Percentiles rank a stretch among this genome's conserved stretches.
phyloP scores from a whole-genome alignment of 2,113 vertebrate genomes.

The Zootoca vivipara region DNA sequence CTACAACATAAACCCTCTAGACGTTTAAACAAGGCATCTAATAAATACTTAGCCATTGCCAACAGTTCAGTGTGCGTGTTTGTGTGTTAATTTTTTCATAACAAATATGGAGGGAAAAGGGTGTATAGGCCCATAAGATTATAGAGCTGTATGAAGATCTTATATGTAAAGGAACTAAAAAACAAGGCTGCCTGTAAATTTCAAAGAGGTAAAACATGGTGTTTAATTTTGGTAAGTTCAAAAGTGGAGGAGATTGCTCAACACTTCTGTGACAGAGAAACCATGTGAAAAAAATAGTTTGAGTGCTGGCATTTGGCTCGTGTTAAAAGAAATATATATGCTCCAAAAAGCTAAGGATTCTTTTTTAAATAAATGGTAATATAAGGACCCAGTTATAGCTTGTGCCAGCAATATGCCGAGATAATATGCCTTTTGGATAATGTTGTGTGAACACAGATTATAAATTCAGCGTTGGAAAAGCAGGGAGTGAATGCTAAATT shows the following conservation, averaged over 20 bases:
- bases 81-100: slow-evolving; percentile 12
- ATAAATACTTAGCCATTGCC: slow-evolving; percentile 13
- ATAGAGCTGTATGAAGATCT: slow-evolving; percentile 19
- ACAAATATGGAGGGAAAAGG: slow-evolving; percentile 25
- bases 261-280: slow-evolving; percentile 4
- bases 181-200: slow-evolving; percentile 38
- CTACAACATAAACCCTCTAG: slow-evolving; percentile 20
- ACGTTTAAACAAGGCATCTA: slow-evolving; percentile 49
- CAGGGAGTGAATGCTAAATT: no score
- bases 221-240: slow-evolving; percentile 54
- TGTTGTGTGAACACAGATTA: no score
- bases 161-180: slow-evolving; percentile 35
- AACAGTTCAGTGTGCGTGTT: no score
- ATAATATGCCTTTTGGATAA: no score
- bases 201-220: slow-evolving; percentile 9
- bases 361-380: no score
- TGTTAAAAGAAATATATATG: background rate
- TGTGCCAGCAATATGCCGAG: no score
- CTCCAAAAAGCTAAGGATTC: background rate
- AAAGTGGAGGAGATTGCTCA: background rate
- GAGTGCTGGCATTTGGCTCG: accelerated
- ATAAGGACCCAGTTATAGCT: background rate
- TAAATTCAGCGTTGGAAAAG: no score
- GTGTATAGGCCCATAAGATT: slow-evolving; percentile 21
- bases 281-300: background rate